Evolutionary conservation across 2,113 vertebrate species (phyloP).

Genomic region (Antechinus flavipes): DNA sequence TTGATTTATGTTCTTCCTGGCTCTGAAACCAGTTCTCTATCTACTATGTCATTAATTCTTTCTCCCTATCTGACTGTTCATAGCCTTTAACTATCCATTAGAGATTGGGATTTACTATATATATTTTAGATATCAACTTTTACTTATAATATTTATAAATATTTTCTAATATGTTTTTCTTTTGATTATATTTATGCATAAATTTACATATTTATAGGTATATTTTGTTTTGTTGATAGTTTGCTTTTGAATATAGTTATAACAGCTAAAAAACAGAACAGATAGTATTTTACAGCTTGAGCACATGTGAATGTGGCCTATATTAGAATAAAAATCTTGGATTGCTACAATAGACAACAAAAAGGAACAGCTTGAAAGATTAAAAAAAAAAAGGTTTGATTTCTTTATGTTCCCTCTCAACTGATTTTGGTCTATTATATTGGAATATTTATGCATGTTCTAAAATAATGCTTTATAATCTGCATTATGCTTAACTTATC

Average conservation of each 20-base stretch:
- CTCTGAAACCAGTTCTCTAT: background rate
- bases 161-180: background rate
- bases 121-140: background rate
- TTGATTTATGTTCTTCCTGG: background rate
- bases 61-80: background rate
- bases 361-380: background rate
- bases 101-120: background rate
- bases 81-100: background rate
- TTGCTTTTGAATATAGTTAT: background rate
- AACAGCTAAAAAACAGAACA: background rate
- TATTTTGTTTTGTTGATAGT: background rate
- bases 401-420: background rate
- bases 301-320: constrained; percentile 31
- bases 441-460: background rate
- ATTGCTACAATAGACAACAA: background rate
- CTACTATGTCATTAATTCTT: background rate
- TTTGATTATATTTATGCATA: background rate
- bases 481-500: background rate
- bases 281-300: constrained; percentile 39
- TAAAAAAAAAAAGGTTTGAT: background rate
- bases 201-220: background rate
- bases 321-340: constrained; percentile 29
- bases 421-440: background rate
- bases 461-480: background rate
- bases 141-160: background rate